Conservation (phyloP, 2,113 vertebrate species). For the Polypterus bichir region DNA sequence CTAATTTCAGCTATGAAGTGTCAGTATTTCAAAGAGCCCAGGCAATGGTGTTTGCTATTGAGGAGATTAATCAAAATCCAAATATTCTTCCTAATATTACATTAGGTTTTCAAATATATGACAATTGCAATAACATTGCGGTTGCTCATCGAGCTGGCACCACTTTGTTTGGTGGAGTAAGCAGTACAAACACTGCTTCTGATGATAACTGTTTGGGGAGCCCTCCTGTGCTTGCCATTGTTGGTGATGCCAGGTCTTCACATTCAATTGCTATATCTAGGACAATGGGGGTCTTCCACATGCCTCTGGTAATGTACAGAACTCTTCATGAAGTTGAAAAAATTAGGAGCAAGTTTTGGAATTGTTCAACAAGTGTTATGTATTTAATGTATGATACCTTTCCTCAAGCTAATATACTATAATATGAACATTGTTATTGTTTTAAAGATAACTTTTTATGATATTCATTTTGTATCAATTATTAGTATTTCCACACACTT, state of each 20-base stretch:
- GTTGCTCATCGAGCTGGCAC: slow-evolving; percentile 43
- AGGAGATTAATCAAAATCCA: slow-evolving; percentile 46
- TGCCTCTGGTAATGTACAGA: slow-evolving; percentile 41
- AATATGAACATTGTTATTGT: too few relatives aligned
- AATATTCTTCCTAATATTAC: slow-evolving; percentile 39
- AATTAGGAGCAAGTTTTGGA: too few relatives aligned
- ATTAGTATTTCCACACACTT: too few relatives aligned
- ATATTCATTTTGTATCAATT: too few relatives aligned
- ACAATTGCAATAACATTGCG: slow-evolving; percentile 49
- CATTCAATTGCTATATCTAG: slow-evolving; percentile 52
- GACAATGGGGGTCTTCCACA: slow-evolving; percentile 42
- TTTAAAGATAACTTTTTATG: too few relatives aligned
- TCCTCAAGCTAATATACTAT: too few relatives aligned
- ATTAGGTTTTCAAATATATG: slow-evolving; percentile 51
- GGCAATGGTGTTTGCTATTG: slow-evolving; percentile 47
- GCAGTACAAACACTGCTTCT: slow-evolving; percentile 15
- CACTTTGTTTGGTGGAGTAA: slow-evolving; percentile 33
- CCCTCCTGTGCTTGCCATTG: slow-evolving; percentile 36
- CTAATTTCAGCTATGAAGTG: slow-evolving; percentile 41
- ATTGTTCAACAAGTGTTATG: too few relatives aligned
- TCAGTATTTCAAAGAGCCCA: slow-evolving; percentile 51
- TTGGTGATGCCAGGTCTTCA: slow-evolving; percentile 52
- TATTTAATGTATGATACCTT: too few relatives aligned
- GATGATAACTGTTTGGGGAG: slow-evolving; percentile 26
- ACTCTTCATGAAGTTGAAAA: too few relatives aligned